Conservation (phyloP, 2,888 invertebrate species). For the Drepanosiphum platanoidis region DNA sequence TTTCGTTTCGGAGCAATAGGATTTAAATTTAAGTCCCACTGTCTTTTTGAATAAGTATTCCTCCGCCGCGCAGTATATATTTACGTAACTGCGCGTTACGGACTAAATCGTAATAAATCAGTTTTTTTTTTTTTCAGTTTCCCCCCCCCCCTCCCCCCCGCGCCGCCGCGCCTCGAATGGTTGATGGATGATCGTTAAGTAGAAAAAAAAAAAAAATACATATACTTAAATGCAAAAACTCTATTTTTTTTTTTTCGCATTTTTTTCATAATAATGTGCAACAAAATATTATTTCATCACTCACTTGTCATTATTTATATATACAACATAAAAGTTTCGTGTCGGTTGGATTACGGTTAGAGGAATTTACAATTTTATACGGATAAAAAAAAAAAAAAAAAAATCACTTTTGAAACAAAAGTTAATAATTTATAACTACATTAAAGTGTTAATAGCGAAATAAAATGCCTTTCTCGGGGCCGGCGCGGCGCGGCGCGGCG, state of each 20-base stretch:
- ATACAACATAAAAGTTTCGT: slow-evolving; percentile 15
- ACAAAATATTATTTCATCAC: slow-evolving; percentile 17
- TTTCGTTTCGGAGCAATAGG: no score
- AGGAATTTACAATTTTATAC: neutral
- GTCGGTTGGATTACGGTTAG: slow-evolving; percentile 13
- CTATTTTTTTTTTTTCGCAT: neutral
- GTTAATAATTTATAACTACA: no score
- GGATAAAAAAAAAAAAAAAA: neutral
- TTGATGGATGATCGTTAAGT: slow-evolving; percentile 32
- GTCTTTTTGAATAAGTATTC: no score
- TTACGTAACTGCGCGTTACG: no score
- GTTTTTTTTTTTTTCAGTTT: no score
- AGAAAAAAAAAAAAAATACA: no score
- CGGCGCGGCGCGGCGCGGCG: no score
- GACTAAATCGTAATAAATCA: slow-evolving; percentile 10
- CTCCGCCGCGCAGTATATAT: no score
- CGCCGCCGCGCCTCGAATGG: neutral
- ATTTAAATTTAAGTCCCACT: no score
- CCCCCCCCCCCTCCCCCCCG: no score
- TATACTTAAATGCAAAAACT: slow-evolving; percentile 1
- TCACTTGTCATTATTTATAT: slow-evolving; percentile 31
- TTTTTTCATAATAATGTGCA: neutral
- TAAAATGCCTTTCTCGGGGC: no score
- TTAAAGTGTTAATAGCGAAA: no score
- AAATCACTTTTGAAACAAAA: neutral